These are phyloP conservation scores for Pipra filicauda DNA, from an alignment of 2,113 vertebrate species.

Conservation along the genomic window DNA sequence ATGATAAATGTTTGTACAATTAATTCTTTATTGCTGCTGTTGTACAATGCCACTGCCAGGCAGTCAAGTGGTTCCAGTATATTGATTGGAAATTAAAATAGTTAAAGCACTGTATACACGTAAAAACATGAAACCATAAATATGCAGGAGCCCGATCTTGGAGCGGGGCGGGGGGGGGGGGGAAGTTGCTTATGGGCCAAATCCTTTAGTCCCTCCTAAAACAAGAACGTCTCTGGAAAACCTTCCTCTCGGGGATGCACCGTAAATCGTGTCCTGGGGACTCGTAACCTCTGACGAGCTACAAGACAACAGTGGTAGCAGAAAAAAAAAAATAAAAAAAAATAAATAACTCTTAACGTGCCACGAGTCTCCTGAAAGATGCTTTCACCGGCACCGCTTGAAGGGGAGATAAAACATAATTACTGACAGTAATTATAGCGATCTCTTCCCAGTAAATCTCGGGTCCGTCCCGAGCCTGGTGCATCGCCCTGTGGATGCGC, in stretches of 20 bases:
- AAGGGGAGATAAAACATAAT: not conserved
- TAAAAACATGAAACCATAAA: not conserved
- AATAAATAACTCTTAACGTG: not conserved
- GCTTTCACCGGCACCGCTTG: not conserved
- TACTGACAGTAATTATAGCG: not conserved
- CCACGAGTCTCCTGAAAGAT: not conserved
- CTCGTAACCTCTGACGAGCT: not conserved
- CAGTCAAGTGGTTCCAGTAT: not conserved
- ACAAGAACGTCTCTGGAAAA: not conserved
- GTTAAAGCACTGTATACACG: not conserved
- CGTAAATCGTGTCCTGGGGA: not conserved
- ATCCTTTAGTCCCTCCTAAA: not conserved
- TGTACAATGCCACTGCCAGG: not conserved
- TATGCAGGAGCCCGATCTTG: accelerated
- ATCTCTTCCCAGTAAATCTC: not conserved
- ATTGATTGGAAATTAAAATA: not conserved
- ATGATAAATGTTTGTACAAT: conserved; percentile 55
- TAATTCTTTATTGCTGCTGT: conserved; percentile 42
- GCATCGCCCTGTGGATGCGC: not conserved
- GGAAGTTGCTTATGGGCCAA: not conserved
- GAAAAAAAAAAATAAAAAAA: not conserved
- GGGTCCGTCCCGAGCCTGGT: not conserved
- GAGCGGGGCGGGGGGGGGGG: accelerated
- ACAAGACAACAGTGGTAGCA: not conserved
- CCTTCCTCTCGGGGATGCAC: not conserved